Base-by-base conservation (phyloP, 2,888 invertebrate genomes). In the Hoplodrina ambigua region DNA sequence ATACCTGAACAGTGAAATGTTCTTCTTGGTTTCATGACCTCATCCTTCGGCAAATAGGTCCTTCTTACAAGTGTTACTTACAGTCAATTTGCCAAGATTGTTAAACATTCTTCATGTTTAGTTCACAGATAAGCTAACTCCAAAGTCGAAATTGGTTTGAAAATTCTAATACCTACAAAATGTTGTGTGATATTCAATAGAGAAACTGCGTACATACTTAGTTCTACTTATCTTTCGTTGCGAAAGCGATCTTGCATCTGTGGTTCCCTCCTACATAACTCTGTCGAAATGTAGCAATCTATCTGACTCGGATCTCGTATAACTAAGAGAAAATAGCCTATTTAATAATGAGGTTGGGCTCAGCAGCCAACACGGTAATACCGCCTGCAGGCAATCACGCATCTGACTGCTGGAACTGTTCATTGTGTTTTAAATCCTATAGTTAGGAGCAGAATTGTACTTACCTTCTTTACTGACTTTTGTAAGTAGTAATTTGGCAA, bases 361-460 rank as follows among this genome's bases (percentile, higher is more conserved):
- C 44, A 41, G 33, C 49, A 66, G n/a, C 30, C 19, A 56, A 74
- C 52, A 13, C 46, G 46, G n/a, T 56, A 53, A 73, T 63, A 41
- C 6, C 8, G 6, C 55, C 75, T 59, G 17, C 50, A 11, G 59
- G 68, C 59, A 17, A 56, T 55, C 75, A 67, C 67, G 59, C 17
- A 25, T 54, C 11, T n/a, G 3, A 33, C 13, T 55, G 33, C 46
- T 53, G 5, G 7, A 37, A 20, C 20, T 56, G 11, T 11, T 20
- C 15, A 52, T 30, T 57, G 37, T 33, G 19, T 7, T 72, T 66
- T 49, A 58, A 65, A 49, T 58, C 30, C 13, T 10, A 46, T 13
- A n/a, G 7, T 17, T 30, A 46, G 17, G 17, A 5, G 0, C 13
- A 44, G 50, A 57, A 19, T 15, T 6, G 13, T 15, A 46, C 46